phyloP scores from a whole-genome alignment of 2,888 invertebrate genomes.

The Geotrupes spiniger region DNA sequence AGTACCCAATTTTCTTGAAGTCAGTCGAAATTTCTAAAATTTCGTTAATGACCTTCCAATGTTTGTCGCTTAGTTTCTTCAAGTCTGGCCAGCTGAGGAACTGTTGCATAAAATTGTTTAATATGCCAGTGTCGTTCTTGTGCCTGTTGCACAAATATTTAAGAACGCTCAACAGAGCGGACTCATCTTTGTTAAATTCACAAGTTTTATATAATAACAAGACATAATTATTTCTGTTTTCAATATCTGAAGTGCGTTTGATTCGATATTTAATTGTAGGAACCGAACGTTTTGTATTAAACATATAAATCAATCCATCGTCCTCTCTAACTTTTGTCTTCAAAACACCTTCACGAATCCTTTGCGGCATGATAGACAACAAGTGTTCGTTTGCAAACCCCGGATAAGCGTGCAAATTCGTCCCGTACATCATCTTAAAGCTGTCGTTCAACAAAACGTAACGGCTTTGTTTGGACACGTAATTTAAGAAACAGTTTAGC shows the following conservation, averaged over 20 bases:
- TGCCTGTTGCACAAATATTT: not conserved
- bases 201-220: constrained; percentile 6
- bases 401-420: constrained; percentile 4
- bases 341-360: constrained; percentile 9
- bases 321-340: constrained; percentile 8
- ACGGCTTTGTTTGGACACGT: not conserved
- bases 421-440: constrained; percentile 11
- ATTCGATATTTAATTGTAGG: constrained; percentile 11
- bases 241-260: constrained; percentile 5
- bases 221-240: not conserved
- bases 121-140: constrained; percentile 10
- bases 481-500: not conserved
- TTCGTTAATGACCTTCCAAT: constrained; percentile 5
- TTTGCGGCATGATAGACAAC: constrained; percentile 6
- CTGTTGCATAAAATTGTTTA: not conserved
- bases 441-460: not conserved
- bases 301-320: constrained; percentile 7
- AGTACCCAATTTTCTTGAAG: constrained; percentile 1
- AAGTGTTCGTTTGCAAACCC: not conserved
- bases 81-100: not conserved
- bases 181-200: constrained; percentile 3
- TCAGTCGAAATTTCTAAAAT: not conserved
- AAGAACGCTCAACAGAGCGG: constrained; percentile 3
- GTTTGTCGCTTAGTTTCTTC: not conserved
- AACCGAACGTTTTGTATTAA: constrained; percentile 4